Conservation (phyloP, 2,113 vertebrate genomes). For the Eleginops maclovinus region DNA sequence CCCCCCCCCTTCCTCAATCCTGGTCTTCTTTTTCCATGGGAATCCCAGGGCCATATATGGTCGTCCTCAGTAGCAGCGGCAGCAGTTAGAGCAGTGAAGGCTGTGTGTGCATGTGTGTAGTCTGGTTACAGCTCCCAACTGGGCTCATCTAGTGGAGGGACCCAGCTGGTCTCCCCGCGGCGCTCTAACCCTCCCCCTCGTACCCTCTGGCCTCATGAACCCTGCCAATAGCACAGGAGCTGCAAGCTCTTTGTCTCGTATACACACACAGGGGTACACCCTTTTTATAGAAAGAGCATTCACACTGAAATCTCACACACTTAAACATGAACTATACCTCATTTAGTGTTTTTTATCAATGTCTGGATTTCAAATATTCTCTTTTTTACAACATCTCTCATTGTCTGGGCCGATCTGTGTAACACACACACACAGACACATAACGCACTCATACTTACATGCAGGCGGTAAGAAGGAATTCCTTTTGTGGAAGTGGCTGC, state of each 20-base stretch:
- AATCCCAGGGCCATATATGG: conserved; percentile 97
- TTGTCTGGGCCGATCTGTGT: conserved; percentile 35
- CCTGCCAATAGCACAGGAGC: conserved; percentile 69
- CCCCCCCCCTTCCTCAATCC: conserved; percentile 59
- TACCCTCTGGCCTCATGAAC: conserved; percentile 75
- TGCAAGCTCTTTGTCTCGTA: conserved; percentile 64
- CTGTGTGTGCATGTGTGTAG: conserved; percentile 32
- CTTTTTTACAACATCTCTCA: conserved; percentile 1
- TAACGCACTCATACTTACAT: conserved; percentile 70
- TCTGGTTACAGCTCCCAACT: conserved; percentile 83
- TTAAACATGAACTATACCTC: not conserved
- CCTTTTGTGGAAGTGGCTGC: conserved; percentile 87
- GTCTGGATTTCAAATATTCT: not conserved
- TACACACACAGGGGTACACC: conserved; percentile 34
- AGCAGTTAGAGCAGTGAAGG: conserved; percentile 53
- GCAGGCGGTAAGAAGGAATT: conserved; percentile 85
- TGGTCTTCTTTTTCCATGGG: conserved; percentile 86
- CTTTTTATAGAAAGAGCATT: conserved; percentile 9
- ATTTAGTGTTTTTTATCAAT: not conserved
- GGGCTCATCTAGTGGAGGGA: conserved; percentile 79
- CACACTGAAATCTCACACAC: not conserved
- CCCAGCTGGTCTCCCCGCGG: conserved; percentile 82
- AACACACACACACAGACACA: conserved; percentile 49
- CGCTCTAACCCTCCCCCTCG: conserved; percentile 63
- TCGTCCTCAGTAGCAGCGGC: conserved; percentile 80